Percentiles rank a stretch among this genome's conserved stretches.
phyloP scores from a whole-genome alignment of 2,797 vertebrate genomes.

The Picus viridis region DNA sequence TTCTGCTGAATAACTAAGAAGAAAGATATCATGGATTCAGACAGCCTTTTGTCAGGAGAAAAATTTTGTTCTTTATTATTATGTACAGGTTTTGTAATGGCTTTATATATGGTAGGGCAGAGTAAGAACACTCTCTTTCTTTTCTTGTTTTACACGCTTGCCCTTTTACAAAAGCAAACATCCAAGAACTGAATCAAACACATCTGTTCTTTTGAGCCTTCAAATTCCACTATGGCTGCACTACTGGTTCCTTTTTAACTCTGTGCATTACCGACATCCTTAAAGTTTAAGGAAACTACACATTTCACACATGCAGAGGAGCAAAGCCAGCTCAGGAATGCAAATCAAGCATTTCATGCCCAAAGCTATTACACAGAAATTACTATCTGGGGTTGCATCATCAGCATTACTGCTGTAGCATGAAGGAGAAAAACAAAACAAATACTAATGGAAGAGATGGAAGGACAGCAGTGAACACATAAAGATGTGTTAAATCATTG shows the following conservation, averaged over 20 bases:
- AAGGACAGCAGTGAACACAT: conserved; percentile 38
- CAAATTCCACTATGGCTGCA: neutral
- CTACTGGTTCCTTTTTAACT: neutral
- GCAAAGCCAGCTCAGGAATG: conserved; percentile 18
- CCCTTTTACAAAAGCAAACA: neutral
- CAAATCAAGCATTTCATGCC: conserved; percentile 53
- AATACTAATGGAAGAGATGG: conserved; percentile 46
- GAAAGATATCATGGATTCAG: neutral
- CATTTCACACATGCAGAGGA: conserved; percentile 10
- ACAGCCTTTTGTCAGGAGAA: neutral
- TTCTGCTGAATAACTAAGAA: neutral
- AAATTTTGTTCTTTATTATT: neutral
- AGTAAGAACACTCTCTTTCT: neutral
- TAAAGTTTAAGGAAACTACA: neutral
- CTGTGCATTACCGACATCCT: neutral
- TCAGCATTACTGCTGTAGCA: conserved; percentile 72
- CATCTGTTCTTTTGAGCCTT: neutral
- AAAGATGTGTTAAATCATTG: neutral
- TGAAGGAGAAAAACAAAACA: conserved; percentile 73
- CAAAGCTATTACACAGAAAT: conserved; percentile 55
- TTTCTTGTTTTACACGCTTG: neutral
- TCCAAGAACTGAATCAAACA: neutral
- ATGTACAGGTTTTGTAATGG: neutral
- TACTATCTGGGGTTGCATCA: conserved; percentile 65
- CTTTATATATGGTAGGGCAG: neutral